These are phyloP conservation scores for Bombyx mandarina DNA, from an alignment of 1,140 invertebrate species.

Conservation along the genomic window DNA sequence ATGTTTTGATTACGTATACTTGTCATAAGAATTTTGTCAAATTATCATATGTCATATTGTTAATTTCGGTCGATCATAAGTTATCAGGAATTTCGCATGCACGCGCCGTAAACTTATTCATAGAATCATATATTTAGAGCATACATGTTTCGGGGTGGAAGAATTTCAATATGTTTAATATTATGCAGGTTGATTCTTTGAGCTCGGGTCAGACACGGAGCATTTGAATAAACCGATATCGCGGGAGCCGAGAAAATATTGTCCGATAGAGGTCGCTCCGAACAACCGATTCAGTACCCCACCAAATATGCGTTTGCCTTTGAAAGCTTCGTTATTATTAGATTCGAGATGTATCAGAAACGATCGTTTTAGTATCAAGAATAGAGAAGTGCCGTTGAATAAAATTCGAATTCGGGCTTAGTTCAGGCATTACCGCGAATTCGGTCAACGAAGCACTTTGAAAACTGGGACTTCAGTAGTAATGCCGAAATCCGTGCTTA, in stretches of 20 bases:
- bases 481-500: no score
- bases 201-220: constrained; percentile 55
- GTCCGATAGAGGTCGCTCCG: constrained; percentile 51
- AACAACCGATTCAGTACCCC: constrained; percentile 34
- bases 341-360: constrained; percentile 28
- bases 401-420: neutral
- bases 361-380: constrained; percentile 5
- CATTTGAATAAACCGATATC: constrained; percentile 70
- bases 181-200: constrained; percentile 68
- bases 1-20: no score
- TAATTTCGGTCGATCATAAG: no score
- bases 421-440: neutral
- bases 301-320: constrained; percentile 53
- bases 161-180: constrained; percentile 69
- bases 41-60: no score
- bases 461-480: no score
- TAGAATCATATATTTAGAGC: constrained; percentile 47
- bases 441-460: no score
- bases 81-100: constrained; percentile 12
- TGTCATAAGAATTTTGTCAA: no score
- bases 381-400: constrained; percentile 6
- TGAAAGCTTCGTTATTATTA: constrained; percentile 39
- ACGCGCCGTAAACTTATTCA: constrained; percentile 51
- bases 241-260: constrained; percentile 61
- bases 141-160: constrained; percentile 46